phyloP scores from a whole-genome alignment of 2,113 vertebrate genomes.

The Danionella cerebrum region DNA sequence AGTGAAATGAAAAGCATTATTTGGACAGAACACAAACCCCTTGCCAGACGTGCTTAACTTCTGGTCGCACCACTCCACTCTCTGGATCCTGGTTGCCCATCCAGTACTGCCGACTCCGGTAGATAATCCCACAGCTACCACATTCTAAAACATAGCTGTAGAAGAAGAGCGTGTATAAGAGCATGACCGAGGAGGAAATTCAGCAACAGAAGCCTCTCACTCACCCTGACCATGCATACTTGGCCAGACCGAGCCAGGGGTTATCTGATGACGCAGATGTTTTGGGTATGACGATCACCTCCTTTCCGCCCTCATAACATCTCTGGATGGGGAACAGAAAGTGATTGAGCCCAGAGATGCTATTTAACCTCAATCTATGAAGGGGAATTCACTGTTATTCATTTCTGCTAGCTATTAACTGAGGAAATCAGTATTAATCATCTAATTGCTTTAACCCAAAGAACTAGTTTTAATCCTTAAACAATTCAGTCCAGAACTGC shows the following conservation, averaged over 20 bases:
- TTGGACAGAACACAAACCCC: conserved; percentile 52
- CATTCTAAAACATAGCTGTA: conserved; percentile 73
- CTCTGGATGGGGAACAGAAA: conserved; percentile 39
- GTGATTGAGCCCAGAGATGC: background rate
- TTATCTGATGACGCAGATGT: conserved; percentile 69
- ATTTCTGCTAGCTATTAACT: too few species aligned
- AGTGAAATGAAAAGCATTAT: background rate
- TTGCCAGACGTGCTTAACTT: conserved; percentile 75
- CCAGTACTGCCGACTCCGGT: conserved; percentile 77
- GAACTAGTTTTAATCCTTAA: too few species aligned
- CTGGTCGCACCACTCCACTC: conserved; percentile 65
- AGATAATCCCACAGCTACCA: conserved; percentile 71
- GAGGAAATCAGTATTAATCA: too few species aligned
- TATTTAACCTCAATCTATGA: background rate
- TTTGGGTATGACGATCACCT: conserved; percentile 70
- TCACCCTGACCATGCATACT: conserved; percentile 75
- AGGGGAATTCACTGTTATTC: too few species aligned
- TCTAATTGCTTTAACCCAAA: too few species aligned
- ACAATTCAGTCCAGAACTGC: too few species aligned
- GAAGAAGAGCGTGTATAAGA: background rate
- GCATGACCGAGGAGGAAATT: background rate
- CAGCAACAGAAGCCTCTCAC: conserved; percentile 4
- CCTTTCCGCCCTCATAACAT: conserved; percentile 71
- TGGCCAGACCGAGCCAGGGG: conserved; percentile 71
- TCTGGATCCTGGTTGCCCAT: conserved; percentile 74